These are phyloP conservation scores for Porites australiensis DNA, from an alignment of 64 coral and sea anemone genomes.

Conservation along the genomic window DNA sequence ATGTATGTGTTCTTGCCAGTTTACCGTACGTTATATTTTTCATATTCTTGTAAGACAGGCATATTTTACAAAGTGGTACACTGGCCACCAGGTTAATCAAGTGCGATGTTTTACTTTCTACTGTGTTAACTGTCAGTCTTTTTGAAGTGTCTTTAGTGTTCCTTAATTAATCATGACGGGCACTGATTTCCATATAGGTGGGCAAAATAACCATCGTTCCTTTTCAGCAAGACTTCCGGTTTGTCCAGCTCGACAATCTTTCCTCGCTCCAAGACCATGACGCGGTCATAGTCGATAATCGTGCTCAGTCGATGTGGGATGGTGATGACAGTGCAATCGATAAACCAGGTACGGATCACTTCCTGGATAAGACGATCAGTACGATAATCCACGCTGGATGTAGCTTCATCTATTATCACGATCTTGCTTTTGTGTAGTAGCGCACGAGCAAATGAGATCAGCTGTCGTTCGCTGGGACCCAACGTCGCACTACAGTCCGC, in stretches of 20 bases:
- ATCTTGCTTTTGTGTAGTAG: slow-evolving; percentile 75
- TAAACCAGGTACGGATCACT: slow-evolving; percentile 56
- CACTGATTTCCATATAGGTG: slow-evolving; percentile 72
- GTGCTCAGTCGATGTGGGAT: slow-evolving; percentile 69
- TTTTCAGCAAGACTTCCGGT: slow-evolving; percentile 68
- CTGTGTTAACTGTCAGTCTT: no score
- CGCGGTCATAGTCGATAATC: slow-evolving; percentile 81
- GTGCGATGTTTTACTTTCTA: no score
- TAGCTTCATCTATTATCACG: slow-evolving; percentile 84
- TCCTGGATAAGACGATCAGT: slow-evolving; percentile 69
- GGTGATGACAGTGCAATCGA: slow-evolving; percentile 55
- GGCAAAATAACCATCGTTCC: slow-evolving; percentile 44
- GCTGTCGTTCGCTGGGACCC: slow-evolving; percentile 75
- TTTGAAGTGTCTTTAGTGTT: neutral
- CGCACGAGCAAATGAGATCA: slow-evolving; percentile 74
- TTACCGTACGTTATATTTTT: no score
- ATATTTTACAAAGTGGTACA: no score
- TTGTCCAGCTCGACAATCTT: slow-evolving; percentile 79
- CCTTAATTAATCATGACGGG: neutral
- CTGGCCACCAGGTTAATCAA: no score
- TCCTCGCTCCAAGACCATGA: slow-evolving; percentile 84
- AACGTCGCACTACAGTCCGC: slow-evolving; percentile 62
- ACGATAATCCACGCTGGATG: slow-evolving; percentile 79
- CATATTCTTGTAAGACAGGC: no score
- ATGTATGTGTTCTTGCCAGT: no score